A percentile compares a stretch with the other conserved stretches of the same genome.
Conservation (phyloP, 2,888 invertebrate genomes). For the Napeogenes inachia region DNA sequence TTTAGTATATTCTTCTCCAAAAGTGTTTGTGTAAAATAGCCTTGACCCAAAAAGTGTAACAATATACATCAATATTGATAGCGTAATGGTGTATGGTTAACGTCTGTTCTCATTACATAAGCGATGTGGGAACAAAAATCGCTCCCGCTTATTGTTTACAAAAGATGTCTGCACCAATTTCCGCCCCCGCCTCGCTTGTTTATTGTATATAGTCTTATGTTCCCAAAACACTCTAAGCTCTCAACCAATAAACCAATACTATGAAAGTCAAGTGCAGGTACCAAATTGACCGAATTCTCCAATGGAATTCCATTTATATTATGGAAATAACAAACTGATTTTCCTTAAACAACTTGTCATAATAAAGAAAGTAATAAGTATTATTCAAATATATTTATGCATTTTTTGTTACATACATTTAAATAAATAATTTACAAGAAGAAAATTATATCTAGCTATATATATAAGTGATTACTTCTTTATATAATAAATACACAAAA, state of each 20-base stretch:
- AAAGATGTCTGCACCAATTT: neutral
- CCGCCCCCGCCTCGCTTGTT: no score
- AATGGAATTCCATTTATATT: no score
- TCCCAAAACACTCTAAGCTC: no score
- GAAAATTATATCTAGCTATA: no score
- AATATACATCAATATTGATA: slow-evolving; percentile 5
- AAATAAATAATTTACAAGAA: neutral
- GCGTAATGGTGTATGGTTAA: neutral
- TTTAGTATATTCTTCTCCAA: neutral
- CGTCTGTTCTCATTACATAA: neutral
- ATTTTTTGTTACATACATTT: neutral
- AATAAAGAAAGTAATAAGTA: no score
- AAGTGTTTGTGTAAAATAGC: neutral
- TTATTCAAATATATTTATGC: no score
- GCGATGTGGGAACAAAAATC: neutral
- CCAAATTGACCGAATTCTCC: no score
- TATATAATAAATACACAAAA: neutral
- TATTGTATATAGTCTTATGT: no score
- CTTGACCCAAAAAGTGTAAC: slow-evolving; percentile 4
- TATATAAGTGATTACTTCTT: no score
- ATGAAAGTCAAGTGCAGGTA: neutral
- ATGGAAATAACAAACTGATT: no score
- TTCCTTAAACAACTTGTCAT: no score
- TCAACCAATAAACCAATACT: no score
- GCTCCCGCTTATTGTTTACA: neutral